Evolutionary conservation across 2,113 vertebrate species (phyloP).

Genomic region (Misgurnus anguillicaudatus): DNA sequence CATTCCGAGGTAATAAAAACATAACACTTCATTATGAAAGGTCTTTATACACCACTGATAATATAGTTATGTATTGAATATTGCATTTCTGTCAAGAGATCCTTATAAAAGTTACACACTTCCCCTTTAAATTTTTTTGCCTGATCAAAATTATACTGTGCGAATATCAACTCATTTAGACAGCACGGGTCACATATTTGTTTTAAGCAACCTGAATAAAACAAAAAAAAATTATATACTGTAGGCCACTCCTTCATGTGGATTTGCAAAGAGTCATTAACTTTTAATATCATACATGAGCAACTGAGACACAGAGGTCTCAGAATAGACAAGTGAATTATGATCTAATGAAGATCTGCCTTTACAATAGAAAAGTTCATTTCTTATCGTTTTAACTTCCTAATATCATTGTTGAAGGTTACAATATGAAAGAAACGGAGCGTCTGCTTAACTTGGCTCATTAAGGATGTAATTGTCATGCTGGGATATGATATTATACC

Average conservation of each 20-base stretch:
- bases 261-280: neutral
- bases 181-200: neutral
- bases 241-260: neutral
- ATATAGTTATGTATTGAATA: no score
- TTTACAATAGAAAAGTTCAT: neutral
- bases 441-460: neutral
- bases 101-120: no score
- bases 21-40: no score
- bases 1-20: no score
- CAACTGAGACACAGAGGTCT: neutral
- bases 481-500: constrained; percentile 1
- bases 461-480: neutral
- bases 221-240: neutral
- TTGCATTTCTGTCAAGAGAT: no score
- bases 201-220: constrained; percentile 4
- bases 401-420: neutral
- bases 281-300: neutral
- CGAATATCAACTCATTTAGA: no score
- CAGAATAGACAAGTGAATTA: neutral
- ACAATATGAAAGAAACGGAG: neutral
- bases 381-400: neutral
- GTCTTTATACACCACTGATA: no score
- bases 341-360: neutral
- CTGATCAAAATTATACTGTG: no score
- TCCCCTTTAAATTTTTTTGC: no score